Evolutionary conservation across 2,797 vertebrate genomes (phyloP), one percentile per base, ranked within the genome.

Genomic region (Sebastes oblongus): DNA sequence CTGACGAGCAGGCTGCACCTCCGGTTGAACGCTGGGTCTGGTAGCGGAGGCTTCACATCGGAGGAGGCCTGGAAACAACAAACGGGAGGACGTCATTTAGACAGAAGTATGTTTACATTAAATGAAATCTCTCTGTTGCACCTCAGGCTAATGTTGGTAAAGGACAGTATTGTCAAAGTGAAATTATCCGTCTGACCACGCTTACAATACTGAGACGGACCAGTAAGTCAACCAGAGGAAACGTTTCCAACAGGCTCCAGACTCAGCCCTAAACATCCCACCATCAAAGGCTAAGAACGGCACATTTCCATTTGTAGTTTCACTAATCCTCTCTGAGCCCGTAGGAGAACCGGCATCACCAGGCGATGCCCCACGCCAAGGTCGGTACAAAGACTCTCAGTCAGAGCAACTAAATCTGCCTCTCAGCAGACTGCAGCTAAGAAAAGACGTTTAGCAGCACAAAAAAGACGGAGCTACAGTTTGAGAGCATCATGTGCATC

Each of bases 1-100:
- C 93, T 94, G 87, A 60, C 20, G 25, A 92, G 77, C 9, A 94
- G 6, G 30, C 93, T 93, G 91, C 93, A 94, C 22, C 91, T 92
- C 67, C 93, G 66, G 89, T 89, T 91, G 16, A 94, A 94, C 0
- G 68, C n/a, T 0, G 89, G 92, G 58, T 93, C 93, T 0, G 93
- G 93, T 0, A 84, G 36, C 0, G 88, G 87, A 73, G 91, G 91
- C 39, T 77, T 91, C 0, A 0, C 12, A 0, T 83, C 89, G 6
- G 71, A 32, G 0, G 69, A 72, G 5, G 30, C 66, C 93, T 94
- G 81, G 13, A 80, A 80, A 1, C 65, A 10, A 75, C 27, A 78
- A 2, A 59, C 1, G 18, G 2, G 4, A 54, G 29, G 18, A 39
- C 34, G 11, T 36, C 11, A 39, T 39, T 22, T 42, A 42, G 39